Percentiles rank a stretch among this genome's conserved stretches.
phyloP scores from a whole-genome alignment of 1,140 invertebrate species.

The Drosophila pseudoananassae region DNA sequence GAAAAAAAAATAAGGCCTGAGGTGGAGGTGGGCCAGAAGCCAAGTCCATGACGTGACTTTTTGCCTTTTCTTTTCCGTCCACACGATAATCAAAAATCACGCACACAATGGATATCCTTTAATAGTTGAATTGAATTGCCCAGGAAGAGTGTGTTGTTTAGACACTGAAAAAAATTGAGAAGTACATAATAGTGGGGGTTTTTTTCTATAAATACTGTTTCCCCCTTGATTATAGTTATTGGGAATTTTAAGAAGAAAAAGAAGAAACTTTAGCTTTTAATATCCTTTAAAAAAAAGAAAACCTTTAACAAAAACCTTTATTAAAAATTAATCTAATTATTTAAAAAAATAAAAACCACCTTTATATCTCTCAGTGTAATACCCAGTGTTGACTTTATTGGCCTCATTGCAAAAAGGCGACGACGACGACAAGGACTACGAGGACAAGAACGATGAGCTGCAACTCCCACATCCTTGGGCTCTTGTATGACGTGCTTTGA shows the following conservation, averaged over 20 bases:
- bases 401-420: conserved; percentile 66
- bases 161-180: too few species aligned
- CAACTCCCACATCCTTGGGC: conserved; percentile 32
- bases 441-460: conserved; percentile 16
- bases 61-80: conserved; percentile 35
- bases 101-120: conserved; percentile 66
- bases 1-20: conserved; percentile 24
- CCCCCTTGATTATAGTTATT: too few species aligned
- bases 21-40: conserved; percentile 24
- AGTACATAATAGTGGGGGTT: too few species aligned
- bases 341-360: not conserved
- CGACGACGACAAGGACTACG: conserved; percentile 7
- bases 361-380: not conserved
- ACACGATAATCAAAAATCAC: conserved; percentile 70
- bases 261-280: too few species aligned
- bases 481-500: conserved; percentile 75
- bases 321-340: too few species aligned
- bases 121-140: conserved; percentile 80
- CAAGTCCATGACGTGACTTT: conserved; percentile 63
- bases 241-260: too few species aligned
- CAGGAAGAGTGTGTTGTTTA: conserved; percentile 24
- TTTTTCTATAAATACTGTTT: too few species aligned
- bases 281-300: too few species aligned
- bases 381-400: conserved; percentile 63
- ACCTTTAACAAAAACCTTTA: too few species aligned